A percentile compares a stretch with the other conserved stretches of the same genome.
phyloP scores from a whole-genome alignment of 2,797 vertebrate genomes.

The Microctenopoma steveboyesi region DNA sequence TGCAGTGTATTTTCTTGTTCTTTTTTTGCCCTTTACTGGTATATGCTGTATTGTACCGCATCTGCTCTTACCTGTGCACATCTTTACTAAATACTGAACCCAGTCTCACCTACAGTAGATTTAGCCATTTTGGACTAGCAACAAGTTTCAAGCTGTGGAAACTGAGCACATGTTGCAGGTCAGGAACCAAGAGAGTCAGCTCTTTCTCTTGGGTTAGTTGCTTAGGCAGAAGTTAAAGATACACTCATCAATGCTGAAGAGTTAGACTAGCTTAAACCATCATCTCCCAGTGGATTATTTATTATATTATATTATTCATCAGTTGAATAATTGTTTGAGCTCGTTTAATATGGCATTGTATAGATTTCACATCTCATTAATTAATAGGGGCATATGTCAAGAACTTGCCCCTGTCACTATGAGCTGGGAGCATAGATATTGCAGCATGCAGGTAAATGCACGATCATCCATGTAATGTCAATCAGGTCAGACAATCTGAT shows the following conservation, averaged over 20 bases:
- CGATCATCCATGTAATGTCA: too few relatives aligned
- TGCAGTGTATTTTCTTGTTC: neutral
- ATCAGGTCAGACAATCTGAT: too few relatives aligned
- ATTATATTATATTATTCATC: too few relatives aligned
- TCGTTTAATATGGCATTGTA: neutral
- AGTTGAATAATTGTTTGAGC: neutral
- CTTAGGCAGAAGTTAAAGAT: conserved; percentile 3
- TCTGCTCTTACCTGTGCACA: conserved; percentile 25
- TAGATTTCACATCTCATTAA: neutral
- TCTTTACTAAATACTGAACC: conserved; percentile 17
- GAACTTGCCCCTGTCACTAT: too few relatives aligned
- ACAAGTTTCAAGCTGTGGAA: conserved; percentile 25
- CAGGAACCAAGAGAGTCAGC: conserved; percentile 9
- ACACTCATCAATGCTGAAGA: conserved; percentile 6
- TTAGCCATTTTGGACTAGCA: conserved; percentile 39
- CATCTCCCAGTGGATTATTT: neutral
- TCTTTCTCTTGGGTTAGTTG: conserved; percentile 8
- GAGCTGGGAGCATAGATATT: too few relatives aligned
- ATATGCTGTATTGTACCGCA: neutral
- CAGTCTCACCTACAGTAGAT: conserved; percentile 28
- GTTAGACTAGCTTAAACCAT: neutral
- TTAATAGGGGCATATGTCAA: neutral
- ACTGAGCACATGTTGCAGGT: too few relatives aligned
- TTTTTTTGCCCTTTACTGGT: neutral
- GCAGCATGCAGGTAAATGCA: too few relatives aligned